Percentiles rank a stretch among this genome's conserved stretches.
phyloP scores from a whole-genome alignment of 2,888 invertebrate genomes.

The Tenthredo notha region DNA sequence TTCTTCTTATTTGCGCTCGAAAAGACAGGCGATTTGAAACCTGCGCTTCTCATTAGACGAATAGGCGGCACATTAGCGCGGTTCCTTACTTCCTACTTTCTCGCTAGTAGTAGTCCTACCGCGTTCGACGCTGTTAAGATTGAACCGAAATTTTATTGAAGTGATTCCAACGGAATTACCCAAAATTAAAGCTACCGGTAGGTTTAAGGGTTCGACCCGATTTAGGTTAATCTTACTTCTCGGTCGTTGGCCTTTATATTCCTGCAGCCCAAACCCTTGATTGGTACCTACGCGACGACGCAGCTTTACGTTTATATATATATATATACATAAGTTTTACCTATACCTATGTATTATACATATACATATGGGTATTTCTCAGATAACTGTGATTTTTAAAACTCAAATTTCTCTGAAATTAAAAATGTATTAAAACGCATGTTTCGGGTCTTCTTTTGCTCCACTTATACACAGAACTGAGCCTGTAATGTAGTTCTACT shows the following conservation, averaged over 20 bases:
- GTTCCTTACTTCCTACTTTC: neutral
- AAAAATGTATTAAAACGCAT: no score
- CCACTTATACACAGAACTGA: no score
- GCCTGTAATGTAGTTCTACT: no score
- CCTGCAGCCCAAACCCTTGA: neutral
- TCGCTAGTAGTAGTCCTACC: neutral
- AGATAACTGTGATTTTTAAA: no score
- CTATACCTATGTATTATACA: neutral
- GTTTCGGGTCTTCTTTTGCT: no score
- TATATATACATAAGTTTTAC: no score
- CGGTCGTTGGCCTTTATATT: slow-evolving; percentile 45
- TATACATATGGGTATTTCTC: no score
- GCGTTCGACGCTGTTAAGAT: slow-evolving; percentile 12
- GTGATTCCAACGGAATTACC: slow-evolving; percentile 39
- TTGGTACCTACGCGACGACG: slow-evolving; percentile 22
- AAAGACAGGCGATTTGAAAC: slow-evolving; percentile 39
- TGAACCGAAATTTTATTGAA: slow-evolving; percentile 48
- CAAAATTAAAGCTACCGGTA: slow-evolving; percentile 27
- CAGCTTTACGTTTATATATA: neutral
- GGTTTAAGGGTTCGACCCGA: slow-evolving; percentile 39
- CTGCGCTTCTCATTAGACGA: slow-evolving; percentile 44
- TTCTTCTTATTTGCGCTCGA: slow-evolving; percentile 14
- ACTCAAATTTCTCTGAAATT: no score
- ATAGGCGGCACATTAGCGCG: slow-evolving; percentile 49
- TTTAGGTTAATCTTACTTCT: slow-evolving; percentile 44